These are phyloP conservation scores for Serinus canaria DNA, from an alignment of 2,113 vertebrate species.

Conservation along the genomic window DNA sequence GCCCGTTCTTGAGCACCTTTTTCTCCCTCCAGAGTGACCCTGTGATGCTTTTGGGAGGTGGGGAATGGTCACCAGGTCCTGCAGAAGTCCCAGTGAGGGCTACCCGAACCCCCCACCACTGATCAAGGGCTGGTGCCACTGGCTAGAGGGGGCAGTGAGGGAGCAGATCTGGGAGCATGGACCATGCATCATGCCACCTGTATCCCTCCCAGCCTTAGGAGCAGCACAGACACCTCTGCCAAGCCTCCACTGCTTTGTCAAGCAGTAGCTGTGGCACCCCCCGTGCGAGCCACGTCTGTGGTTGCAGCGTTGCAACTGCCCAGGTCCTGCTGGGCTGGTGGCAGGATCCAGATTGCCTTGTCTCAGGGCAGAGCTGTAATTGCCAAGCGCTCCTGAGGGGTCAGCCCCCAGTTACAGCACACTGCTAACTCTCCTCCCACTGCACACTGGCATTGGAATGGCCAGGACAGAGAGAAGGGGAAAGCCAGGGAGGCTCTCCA, in stretches of 20 bases:
- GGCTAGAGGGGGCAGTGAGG: not conserved
- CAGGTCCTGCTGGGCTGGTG: not conserved
- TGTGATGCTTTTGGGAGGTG: not conserved
- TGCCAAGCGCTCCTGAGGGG: not conserved
- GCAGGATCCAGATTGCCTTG: not conserved
- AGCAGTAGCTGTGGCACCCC: rapidly evolving
- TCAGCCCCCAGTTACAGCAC: not conserved
- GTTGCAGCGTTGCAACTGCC: not conserved
- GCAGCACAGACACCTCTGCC: not conserved
- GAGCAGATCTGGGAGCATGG: not conserved
- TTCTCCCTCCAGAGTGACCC: not conserved
- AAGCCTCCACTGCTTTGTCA: not conserved
- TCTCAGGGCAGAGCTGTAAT: not conserved
- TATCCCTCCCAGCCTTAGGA: not conserved
- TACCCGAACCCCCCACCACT: rapidly evolving
- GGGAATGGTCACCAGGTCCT: not conserved
- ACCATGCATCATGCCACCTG: rapidly evolving
- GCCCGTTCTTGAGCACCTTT: not conserved
- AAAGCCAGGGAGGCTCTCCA: not conserved
- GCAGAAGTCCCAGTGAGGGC: not conserved
- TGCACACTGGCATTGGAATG: not conserved
- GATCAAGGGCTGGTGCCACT: not conserved
- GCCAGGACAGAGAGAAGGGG: not conserved
- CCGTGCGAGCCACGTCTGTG: rapidly evolving
- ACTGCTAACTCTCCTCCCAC: not conserved